These are phyloP conservation scores for Cyprinodon variegatus DNA, from an alignment of 2,113 vertebrate species.

Conservation along the genomic window DNA sequence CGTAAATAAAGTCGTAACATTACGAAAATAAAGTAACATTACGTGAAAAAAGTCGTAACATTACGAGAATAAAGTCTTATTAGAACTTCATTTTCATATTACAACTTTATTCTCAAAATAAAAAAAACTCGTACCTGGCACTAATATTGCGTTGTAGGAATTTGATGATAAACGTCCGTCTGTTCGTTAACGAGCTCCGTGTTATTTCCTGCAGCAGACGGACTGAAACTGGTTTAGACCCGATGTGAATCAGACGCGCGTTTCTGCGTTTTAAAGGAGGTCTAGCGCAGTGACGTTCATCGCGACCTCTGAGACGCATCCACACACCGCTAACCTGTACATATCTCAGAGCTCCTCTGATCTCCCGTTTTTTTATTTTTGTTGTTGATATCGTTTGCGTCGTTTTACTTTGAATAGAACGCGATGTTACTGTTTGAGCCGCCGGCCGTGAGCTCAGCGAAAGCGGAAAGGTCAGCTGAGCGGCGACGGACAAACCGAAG, in stretches of 20 bases:
- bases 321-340: neutral
- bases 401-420: constrained; percentile 22
- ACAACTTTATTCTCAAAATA: neutral
- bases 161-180: too few species aligned
- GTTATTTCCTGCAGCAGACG: too few species aligned
- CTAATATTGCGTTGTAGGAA: too few species aligned
- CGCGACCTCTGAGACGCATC: neutral
- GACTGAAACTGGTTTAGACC: too few species aligned
- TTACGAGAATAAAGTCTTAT: too few species aligned
- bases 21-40: too few species aligned
- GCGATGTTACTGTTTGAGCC: neutral
- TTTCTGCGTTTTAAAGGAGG: constrained; percentile 22
- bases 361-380: neutral
- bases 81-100: neutral
- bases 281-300: neutral
- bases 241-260: constrained; percentile 13
- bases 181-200: neutral
- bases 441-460: neutral
- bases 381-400: constrained; percentile 51
- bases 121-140: neutral
- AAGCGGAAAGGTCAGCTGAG: neutral
- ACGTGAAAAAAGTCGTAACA: too few species aligned
- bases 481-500: neutral
- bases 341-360: neutral
- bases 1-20: too few species aligned